A percentile compares a stretch with the other conserved stretches of the same genome.
These are phyloP conservation scores for Vollenhovia emeryi DNA, from an alignment of 1,140 invertebrate genomes.

Conservation along the genomic window DNA sequence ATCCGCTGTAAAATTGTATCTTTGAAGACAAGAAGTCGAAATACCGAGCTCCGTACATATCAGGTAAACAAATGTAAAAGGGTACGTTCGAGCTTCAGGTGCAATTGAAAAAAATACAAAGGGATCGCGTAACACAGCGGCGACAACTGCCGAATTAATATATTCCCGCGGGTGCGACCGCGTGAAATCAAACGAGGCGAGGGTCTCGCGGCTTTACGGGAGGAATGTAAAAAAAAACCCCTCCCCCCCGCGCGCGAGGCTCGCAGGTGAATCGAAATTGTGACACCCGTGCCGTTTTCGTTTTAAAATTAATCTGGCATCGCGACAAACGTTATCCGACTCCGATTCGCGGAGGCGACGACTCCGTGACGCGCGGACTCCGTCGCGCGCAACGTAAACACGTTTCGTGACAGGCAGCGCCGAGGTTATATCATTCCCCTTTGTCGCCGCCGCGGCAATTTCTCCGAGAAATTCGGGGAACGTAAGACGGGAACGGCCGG, in stretches of 20 bases:
- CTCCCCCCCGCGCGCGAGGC: too few species aligned
- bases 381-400: constrained; percentile 5
- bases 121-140: neutral
- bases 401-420: neutral
- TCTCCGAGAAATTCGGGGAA: neutral
- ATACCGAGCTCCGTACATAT: too few species aligned
- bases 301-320: constrained; percentile 19
- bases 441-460: neutral
- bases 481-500: too few species aligned
- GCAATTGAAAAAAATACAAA: neutral
- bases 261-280: too few species aligned
- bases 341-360: neutral
- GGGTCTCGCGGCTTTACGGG: neutral
- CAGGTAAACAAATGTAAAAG: neutral
- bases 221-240: neutral
- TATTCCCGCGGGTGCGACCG: neutral
- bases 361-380: neutral
- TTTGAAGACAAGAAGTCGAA: too few species aligned
- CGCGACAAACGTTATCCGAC: neutral
- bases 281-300: neutral
- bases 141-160: neutral
- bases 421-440: constrained; percentile 13
- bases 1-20: too few species aligned
- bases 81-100: too few species aligned
- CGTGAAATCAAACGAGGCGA: neutral